Evolutionary conservation across 1,140 invertebrate genomes (phyloP).

Genomic region (Drosophila parabipectinata): DNA sequence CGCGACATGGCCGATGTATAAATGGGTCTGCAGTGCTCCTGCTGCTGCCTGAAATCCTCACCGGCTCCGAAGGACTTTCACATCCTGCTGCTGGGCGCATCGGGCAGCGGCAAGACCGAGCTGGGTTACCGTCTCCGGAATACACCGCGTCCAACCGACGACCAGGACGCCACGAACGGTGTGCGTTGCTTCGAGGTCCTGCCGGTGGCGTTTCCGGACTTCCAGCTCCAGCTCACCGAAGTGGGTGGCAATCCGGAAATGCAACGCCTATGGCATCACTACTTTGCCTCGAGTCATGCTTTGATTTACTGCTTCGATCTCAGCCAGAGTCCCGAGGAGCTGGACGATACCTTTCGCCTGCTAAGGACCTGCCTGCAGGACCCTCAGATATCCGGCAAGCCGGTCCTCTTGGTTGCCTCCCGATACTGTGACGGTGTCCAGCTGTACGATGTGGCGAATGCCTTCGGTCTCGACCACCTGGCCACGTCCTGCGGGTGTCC

Average conservation of each 20-base stretch:
- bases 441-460: constrained; percentile 73
- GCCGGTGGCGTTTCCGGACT: not conserved
- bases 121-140: constrained; percentile 54
- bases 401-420: constrained; percentile 63
- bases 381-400: constrained; percentile 57
- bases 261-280: constrained; percentile 77
- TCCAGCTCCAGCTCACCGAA: constrained; percentile 56
- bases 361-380: constrained; percentile 45
- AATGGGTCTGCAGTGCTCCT: constrained; percentile 58
- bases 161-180: constrained; percentile 64
- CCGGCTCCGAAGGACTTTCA: constrained; percentile 46
- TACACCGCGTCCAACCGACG: constrained; percentile 13
- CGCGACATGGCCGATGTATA: constrained; percentile 26
- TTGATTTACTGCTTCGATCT: constrained; percentile 75
- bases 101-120: constrained; percentile 73
- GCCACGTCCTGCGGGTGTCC: constrained; percentile 46
- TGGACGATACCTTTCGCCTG: constrained; percentile 46
- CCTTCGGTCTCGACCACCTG: constrained; percentile 60
- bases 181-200: constrained; percentile 55
- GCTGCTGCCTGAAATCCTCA: constrained; percentile 18
- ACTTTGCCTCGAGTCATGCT: constrained; percentile 61
- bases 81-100: constrained; percentile 61
- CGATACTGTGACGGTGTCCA: constrained; percentile 63
- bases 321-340: constrained; percentile 15
- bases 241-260: constrained; percentile 73